Percentiles rank a stretch among this genome's conserved stretches.
Conservation (phyloP, 2,113 vertebrate species). For the Falcunculus frontatus region DNA sequence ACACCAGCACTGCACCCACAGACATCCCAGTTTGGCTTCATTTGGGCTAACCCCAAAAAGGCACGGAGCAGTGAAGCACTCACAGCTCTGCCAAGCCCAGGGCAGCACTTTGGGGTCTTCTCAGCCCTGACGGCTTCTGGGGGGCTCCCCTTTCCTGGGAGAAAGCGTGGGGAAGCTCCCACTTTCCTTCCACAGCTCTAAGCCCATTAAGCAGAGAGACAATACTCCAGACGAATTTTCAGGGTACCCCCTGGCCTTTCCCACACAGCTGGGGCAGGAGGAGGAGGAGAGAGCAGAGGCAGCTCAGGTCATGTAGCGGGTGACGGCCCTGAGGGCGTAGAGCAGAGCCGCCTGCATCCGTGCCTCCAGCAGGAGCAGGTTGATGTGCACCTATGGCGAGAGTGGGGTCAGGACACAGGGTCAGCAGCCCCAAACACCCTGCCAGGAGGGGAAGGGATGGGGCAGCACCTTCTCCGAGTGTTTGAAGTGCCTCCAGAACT, state of each 20-base stretch:
- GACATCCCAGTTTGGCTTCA: neutral
- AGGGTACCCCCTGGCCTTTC: neutral
- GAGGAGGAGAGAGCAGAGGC: neutral
- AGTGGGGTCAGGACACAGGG: neutral
- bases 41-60: accelerated
- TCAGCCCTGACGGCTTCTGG: neutral
- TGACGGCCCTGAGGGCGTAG: conserved; percentile 86
- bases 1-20: neutral
- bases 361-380: conserved; percentile 90
- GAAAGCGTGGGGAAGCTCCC: neutral
- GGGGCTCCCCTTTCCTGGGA: neutral
- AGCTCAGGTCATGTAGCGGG: conserved; percentile 79
- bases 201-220: neutral
- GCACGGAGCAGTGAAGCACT: accelerated
- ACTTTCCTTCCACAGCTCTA: neutral
- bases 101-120: neutral
- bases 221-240: neutral
- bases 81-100: neutral
- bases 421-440: neutral
- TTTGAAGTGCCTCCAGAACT: conserved; percentile 92
- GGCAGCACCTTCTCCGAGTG: conserved; percentile 93
- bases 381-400: conserved; percentile 84
- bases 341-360: conserved; percentile 92
- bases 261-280: neutral
- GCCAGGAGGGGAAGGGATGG: neutral